Conservation (phyloP, 2,888 invertebrate species). For the Cistogaster globosa region DNA sequence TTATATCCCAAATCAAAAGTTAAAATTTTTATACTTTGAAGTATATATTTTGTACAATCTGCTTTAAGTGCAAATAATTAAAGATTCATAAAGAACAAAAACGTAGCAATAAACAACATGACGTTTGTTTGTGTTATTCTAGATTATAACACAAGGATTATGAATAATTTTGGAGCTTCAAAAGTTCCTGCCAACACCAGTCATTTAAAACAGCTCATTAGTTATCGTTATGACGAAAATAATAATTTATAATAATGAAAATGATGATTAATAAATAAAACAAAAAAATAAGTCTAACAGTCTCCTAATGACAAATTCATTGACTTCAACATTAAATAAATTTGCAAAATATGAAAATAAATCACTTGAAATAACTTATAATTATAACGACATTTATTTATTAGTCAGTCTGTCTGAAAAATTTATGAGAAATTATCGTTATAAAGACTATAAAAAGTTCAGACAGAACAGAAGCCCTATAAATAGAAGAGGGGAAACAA, state of each 20-base stretch:
- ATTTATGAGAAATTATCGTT: no score
- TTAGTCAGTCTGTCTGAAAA: neutral
- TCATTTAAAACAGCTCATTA: constrained; percentile 37
- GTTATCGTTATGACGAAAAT: constrained; percentile 24
- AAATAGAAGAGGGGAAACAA: neutral
- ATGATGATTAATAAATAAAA: constrained; percentile 12
- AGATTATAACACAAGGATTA: neutral
- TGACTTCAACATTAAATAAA: constrained; percentile 19
- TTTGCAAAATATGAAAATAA: constrained; percentile 11
- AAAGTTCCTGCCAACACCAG: neutral
- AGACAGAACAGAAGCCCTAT: neutral
- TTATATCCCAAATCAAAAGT: constrained; percentile 43
- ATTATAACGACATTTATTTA: constrained; percentile 2
- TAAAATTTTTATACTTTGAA: constrained; percentile 16
- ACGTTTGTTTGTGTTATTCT: neutral
- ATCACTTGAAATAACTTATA: constrained; percentile 35
- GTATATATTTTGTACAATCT: neutral
- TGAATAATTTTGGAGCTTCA: neutral
- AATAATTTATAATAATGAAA: constrained; percentile 13
- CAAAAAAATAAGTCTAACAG: neutral
- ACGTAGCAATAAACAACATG: neutral
- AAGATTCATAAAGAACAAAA: neutral
- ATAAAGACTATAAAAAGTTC: neutral
- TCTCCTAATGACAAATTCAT: constrained; percentile 19
- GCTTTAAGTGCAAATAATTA: constrained; percentile 61